phyloP scores from a whole-genome alignment of 2,888 invertebrate genomes.

The Eupithecia tripunctaria region DNA sequence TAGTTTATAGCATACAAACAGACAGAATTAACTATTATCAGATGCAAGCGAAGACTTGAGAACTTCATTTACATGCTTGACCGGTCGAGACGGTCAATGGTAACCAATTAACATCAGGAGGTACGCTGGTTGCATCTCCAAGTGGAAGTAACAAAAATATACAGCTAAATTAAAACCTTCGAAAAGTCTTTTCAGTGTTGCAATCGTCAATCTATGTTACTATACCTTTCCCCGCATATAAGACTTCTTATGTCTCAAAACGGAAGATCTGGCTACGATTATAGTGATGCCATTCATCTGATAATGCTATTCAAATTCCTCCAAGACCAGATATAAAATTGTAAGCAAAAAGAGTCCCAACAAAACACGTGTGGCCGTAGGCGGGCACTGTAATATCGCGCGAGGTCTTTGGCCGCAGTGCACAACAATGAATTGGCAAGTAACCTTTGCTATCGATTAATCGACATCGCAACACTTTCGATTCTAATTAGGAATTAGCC shows the following conservation, averaged over 20 bases:
- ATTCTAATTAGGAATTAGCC: conserved; percentile 45
- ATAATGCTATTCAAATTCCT: not conserved
- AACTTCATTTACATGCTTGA: not conserved
- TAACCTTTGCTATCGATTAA: conserved; percentile 51
- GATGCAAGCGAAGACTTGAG: not conserved
- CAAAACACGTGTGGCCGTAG: not conserved
- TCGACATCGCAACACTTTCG: conserved; percentile 52
- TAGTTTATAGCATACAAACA: not conserved
- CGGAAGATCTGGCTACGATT: not conserved
- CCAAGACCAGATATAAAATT: not conserved
- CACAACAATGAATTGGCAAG: conserved; percentile 46
- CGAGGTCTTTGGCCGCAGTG: conserved; percentile 39
- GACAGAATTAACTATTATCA: not conserved
- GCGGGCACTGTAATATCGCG: conserved; percentile 25
- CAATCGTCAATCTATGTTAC: not conserved
- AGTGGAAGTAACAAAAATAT: not conserved
- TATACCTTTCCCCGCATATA: not conserved
- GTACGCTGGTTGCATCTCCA: not conserved
- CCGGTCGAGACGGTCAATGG: not conserved
- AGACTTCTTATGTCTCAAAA: not conserved
- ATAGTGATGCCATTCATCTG: too few species aligned
- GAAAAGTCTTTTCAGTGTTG: not conserved
- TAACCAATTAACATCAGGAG: too few species aligned
- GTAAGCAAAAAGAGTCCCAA: not conserved
- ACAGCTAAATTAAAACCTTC: not conserved